Evolutionary conservation across 2,888 invertebrate genomes (phyloP), one percentile per base, ranked within the genome.

Genomic region (Mylabris sibirica): DNA sequence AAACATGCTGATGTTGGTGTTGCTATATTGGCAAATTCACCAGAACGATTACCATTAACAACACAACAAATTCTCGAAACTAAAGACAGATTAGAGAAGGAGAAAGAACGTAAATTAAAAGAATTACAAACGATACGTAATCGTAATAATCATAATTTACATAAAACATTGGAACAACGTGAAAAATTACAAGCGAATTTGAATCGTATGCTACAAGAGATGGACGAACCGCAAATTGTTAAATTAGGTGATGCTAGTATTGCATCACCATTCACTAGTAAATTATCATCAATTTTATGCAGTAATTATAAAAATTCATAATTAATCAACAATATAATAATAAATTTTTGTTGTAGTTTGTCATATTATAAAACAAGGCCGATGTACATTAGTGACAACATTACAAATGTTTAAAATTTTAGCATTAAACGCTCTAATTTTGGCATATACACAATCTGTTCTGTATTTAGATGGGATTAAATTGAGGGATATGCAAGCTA

Each of bases 381-480:
- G 99, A 24, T 99, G 99, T 84, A 99, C 99, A 0, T 87, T 99
- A 69, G 99, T 99, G 22, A 99, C 99, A 0, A 99, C 99, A 0
- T 88, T 99, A 70, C 99, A 99, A 86, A 99, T 99, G 99, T 99
- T 99, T 87, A 99, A 99, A 88, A 99, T 99, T 78, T 87, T 99
- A 67, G 99, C 99, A 0, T 86, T 99, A 65, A 99, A 99, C 84
- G 99, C 99, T 0, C 89, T 99, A 3, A 96, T 99, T 74, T 89
- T 98, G 74, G 99, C 99, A 0, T 99, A 99, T 88, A 97, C 98
- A 80, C 98, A 99, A 86, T 98, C 98, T 3, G 99, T 99, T 30
- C 88, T 99, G 24, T 99, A 99, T 84, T 89, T 99, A 74, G 98
- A 99, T 84, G 99, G 99, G 14, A 95, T 99, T 76, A 99, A 98